These are phyloP conservation scores for Hestina assimilis DNA, from an alignment of 1,140 invertebrate species.

Conservation along the genomic window DNA sequence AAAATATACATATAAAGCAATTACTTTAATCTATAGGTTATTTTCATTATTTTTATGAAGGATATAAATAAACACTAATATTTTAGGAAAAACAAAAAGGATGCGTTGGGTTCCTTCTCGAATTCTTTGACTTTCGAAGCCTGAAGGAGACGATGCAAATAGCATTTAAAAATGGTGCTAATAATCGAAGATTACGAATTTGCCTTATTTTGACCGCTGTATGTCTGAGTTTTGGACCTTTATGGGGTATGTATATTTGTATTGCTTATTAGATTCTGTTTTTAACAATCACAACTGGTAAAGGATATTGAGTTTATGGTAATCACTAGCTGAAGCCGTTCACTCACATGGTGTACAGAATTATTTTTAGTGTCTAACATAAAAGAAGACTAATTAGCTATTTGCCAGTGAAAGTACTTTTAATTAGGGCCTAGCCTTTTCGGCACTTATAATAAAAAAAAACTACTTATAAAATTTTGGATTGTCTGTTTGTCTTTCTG, in stretches of 20 bases:
- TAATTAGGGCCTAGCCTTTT: too few relatives aligned
- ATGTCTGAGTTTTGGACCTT: slow-evolving; percentile 70
- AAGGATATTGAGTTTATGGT: too few relatives aligned
- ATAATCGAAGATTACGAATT: slow-evolving; percentile 69
- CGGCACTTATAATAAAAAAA: too few relatives aligned
- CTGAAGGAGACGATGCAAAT: slow-evolving; percentile 72
- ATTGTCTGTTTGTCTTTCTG: too few relatives aligned
- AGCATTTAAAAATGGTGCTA: slow-evolving; percentile 69
- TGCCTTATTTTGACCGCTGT: slow-evolving; percentile 69
- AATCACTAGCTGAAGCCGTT: too few relatives aligned
- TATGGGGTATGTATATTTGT: slow-evolving; percentile 63
- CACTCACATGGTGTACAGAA: too few relatives aligned
- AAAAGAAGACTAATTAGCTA: too few relatives aligned
- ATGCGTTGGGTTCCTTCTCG: slow-evolving; percentile 44
- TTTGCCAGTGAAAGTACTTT: too few relatives aligned
- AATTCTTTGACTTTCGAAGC: slow-evolving; percentile 74
- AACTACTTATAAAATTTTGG: too few relatives aligned
- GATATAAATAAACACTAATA: slow-evolving; percentile 2
- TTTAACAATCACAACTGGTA: too few relatives aligned
- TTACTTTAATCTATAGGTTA: neutral
- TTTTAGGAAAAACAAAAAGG: slow-evolving; percentile 46
- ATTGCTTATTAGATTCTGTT: neutral
- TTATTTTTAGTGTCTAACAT: too few relatives aligned
- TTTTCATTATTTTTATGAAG: neutral
- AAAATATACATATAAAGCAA: neutral